A percentile compares a stretch with the other conserved stretches of the same genome.
Evolutionary conservation across 2,113 vertebrate genomes (phyloP).

Genomic region (Triplophysa siluroides): DNA sequence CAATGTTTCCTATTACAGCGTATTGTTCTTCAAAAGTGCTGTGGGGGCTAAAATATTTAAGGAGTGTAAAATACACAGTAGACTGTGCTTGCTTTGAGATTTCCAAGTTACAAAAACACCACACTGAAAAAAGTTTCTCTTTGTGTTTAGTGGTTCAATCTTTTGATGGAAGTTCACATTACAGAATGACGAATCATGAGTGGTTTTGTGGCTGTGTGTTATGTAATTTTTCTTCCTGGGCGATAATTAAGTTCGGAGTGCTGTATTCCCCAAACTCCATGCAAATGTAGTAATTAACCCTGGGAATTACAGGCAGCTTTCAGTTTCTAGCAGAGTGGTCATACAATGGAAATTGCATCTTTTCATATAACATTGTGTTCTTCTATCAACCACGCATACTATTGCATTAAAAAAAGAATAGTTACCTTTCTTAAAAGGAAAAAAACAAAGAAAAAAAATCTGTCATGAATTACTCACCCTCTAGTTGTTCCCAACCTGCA

Average conservation of each 20-base stretch:
- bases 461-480: too few species aligned
- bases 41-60: too few species aligned
- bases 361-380: background rate
- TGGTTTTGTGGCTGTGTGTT: background rate
- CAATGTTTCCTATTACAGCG: too few species aligned
- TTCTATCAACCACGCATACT: background rate
- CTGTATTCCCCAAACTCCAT: conserved; percentile 23
- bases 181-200: conserved; percentile 50
- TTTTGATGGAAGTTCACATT: conserved; percentile 48
- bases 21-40: too few species aligned
- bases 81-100: too few species aligned
- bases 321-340: background rate
- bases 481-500: too few species aligned
- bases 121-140: background rate
- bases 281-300: conserved; percentile 14
- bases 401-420: too few species aligned
- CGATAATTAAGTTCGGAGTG: conserved; percentile 17
- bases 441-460: too few species aligned
- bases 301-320: conserved; percentile 3
- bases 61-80: too few species aligned
- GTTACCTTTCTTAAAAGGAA: too few species aligned
- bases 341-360: background rate
- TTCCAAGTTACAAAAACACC: too few species aligned
- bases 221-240: conserved; percentile 8
- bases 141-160: conserved; percentile 33